Conservation (phyloP, 2,888 invertebrate species). For the Hypselothyrea guttata region DNA sequence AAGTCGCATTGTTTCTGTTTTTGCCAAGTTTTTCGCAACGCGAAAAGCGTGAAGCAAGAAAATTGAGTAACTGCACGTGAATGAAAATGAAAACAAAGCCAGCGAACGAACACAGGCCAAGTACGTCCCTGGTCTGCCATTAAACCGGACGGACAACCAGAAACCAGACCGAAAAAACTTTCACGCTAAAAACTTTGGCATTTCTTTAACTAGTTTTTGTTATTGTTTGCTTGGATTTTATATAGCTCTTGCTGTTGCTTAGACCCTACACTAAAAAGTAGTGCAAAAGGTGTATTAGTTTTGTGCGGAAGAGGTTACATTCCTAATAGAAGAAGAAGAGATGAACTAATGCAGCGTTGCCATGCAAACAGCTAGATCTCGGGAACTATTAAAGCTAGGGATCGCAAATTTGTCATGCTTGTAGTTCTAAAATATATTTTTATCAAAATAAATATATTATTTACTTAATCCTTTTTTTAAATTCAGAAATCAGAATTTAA, state of each 20-base stretch:
- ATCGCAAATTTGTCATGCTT: no score
- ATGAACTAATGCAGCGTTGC: no score
- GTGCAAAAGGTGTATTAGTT: background rate
- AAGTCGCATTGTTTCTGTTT: constrained; percentile 68
- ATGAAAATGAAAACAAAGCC: constrained; percentile 73
- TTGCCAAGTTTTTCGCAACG: constrained; percentile 33
- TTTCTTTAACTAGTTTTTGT: constrained; percentile 78
- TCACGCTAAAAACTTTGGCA: constrained; percentile 77
- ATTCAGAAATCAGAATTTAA: no score
- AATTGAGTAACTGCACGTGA: constrained; percentile 77
- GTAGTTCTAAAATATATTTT: no score
- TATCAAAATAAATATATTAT: no score
- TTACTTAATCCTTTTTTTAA: no score
- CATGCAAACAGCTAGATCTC: no score
- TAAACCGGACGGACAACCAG: background rate
- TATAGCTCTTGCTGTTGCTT: constrained; percentile 20
- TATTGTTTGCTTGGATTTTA: constrained; percentile 59
- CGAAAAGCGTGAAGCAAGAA: constrained; percentile 50
- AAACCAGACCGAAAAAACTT: constrained; percentile 51
- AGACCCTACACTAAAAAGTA: constrained; percentile 21
- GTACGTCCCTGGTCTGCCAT: background rate
- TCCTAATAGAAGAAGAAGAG: no score
- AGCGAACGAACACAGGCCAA: constrained; percentile 15
- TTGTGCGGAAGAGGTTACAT: background rate
- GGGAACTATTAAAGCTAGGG: no score